phyloP scores from a whole-genome alignment of 2,888 invertebrate species.

The Drosophila rellima region DNA sequence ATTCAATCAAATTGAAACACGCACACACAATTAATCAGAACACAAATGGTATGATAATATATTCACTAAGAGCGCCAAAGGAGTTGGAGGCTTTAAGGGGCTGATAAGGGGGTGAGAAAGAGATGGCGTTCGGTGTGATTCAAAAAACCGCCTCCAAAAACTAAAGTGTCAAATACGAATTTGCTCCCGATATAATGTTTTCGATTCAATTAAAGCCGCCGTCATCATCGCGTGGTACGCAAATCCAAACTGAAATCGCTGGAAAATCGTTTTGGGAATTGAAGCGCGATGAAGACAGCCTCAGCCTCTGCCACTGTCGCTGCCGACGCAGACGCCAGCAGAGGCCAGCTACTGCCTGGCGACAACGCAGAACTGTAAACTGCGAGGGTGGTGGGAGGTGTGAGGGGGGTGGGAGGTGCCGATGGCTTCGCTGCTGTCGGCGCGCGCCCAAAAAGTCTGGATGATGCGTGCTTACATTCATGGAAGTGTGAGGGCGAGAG shows the following conservation, averaged over 20 bases:
- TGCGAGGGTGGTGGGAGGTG: constrained; percentile 34
- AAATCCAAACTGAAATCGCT: constrained; percentile 85
- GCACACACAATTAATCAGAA: constrained; percentile 41
- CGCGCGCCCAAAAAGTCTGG: constrained; percentile 64
- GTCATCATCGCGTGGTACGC: constrained; percentile 84
- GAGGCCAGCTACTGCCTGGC: constrained; percentile 43
- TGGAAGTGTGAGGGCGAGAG: constrained; percentile 15
- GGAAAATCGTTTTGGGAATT: constrained; percentile 83
- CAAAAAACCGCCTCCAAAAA: constrained; percentile 49
- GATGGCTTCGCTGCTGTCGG: constrained; percentile 30
- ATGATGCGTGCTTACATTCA: constrained; percentile 55
- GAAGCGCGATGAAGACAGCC: constrained; percentile 79
- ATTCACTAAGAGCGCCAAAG: constrained; percentile 20
- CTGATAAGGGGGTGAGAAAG: neutral
- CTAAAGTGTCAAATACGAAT: constrained; percentile 30
- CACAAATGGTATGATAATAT: constrained; percentile 15
- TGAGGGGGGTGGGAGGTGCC: constrained; percentile 8
- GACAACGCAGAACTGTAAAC: constrained; percentile 46
- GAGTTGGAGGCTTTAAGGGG: neutral
- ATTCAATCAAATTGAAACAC: constrained; percentile 11
- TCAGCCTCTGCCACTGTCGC: constrained; percentile 42
- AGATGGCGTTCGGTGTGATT: constrained; percentile 33
- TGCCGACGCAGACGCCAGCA: constrained; percentile 42
- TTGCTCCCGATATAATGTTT: constrained; percentile 48
- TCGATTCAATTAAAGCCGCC: constrained; percentile 81